A percentile compares a stretch with the other conserved stretches of the same genome.
These are phyloP conservation scores for Conops quadrifasciatus DNA, from an alignment of 2,888 invertebrate species.

Conservation along the genomic window DNA sequence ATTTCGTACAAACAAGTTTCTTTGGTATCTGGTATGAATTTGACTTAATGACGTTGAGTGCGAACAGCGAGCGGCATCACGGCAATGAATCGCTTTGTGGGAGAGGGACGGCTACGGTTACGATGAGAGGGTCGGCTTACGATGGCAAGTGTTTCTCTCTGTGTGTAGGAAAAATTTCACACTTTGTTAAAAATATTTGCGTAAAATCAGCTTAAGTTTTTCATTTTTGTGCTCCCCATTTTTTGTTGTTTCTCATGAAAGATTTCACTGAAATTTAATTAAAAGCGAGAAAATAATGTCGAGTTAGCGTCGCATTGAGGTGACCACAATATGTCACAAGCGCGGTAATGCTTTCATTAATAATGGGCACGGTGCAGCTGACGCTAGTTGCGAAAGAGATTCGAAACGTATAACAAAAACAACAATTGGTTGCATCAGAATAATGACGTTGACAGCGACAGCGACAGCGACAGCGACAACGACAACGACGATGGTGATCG, in stretches of 20 bases:
- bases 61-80: too few species aligned
- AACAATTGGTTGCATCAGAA: too few species aligned
- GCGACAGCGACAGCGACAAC: too few species aligned
- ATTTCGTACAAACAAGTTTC: too few species aligned
- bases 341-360: not conserved
- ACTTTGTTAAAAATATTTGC: not conserved
- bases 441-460: too few species aligned
- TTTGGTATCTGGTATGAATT: too few species aligned
- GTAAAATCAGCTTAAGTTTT: not conserved
- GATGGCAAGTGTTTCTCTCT: too few species aligned
- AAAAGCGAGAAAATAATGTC: constrained; percentile 2
- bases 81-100: not conserved
- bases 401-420: too few species aligned
- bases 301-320: not conserved
- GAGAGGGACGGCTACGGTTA: not conserved
- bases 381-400: not conserved
- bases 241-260: not conserved
- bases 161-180: too few species aligned
- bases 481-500: too few species aligned
- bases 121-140: not conserved
- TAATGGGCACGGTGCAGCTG: not conserved
- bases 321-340: not conserved
- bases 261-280: not conserved
- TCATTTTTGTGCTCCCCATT: not conserved
- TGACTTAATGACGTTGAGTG: too few species aligned